Evolutionary conservation across 2,888 invertebrate genomes (phyloP), one percentile per base, ranked within the genome.

Genomic region (Phymatocera aterrima): DNA sequence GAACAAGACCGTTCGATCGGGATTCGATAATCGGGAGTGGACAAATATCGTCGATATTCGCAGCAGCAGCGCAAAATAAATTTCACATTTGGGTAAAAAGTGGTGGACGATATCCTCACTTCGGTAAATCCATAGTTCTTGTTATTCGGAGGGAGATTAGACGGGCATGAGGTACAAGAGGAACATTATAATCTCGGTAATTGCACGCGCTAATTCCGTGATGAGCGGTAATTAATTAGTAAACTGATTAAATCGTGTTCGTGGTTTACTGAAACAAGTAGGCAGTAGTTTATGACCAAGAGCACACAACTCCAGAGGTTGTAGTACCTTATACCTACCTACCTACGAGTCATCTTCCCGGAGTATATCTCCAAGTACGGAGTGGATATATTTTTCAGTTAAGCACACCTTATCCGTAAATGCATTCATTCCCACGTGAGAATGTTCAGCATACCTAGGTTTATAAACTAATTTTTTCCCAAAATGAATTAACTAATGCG

Each of bases 201-300:
- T 85, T 86, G 83, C 81, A 82, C 82, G 80, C 80, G 83, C 83
- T 85, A 84, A 84, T 84, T 83, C 82, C 84, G 83, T 83, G 85
- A 85, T 84, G 85, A 84, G 81, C 78, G 82, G 81, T 84, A 83
- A 85, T 86, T 85, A 85, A 85, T 86, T 84, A 84, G 80, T 79
- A 79, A 79, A 77, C 72, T 78, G 72, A 75, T 75, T 75, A 75
- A 75, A 75, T 75, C 75, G 57, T 75, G 75, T 60, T 43, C 75
- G 75, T 57, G 75, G 75, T 57, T 75, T 57, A 57, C 75, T 75
- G 57, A 37, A 60, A 75, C 75, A 75, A 75, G 75, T 75, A 75
- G 68, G 43, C 15, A 68, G 68, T 46, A 46, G 68, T 68, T 68
- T 68, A 68, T 24, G 40, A 68, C 43, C 43, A 68, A 68, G 43